Base-by-base conservation (phyloP, 2,113 vertebrate genomes). In the Acrocephalus kingi region DNA sequence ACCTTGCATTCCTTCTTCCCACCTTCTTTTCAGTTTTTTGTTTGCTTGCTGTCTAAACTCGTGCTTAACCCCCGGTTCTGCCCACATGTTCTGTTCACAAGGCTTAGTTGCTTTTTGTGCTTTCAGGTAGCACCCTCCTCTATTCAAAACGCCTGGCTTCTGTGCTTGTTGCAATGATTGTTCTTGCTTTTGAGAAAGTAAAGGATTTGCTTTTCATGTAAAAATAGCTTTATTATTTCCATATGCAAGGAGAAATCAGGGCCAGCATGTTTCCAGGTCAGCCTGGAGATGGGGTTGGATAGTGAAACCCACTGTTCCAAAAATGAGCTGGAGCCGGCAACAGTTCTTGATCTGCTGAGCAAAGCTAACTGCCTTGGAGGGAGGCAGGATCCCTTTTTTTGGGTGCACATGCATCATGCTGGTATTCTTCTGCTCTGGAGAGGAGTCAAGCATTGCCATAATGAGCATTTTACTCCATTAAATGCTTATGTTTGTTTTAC, bases 161-260 rank as follows among this genome's bases (percentile, higher is more conserved):
- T 92, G 1, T 73, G 37, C 68, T 62, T 76, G 18, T 74, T 83
- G 75, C 25, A 43, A 5, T 51, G 63, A 11, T 31, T 43, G 43
- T 74, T 92, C 46, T 35, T 84, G 76, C 45, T 86, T 92, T 79
- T 58, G 52, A 76, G 43, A 93, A 90, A 94, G 80, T 45, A 72
- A 93, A 90, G 46, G 56, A 74, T 92, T 89, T 46, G 16, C 63
- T 92, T 94, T 88, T 71, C 13, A 48, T 67, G 56, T 94, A 89
- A 96, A 94, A 95, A 89, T 92, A 94, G 64, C 56, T 90, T 91
- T 88, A 90, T 93, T 93, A 56, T 92, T 97, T 93, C 83, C 93
- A 90, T 94, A 71, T 10, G 1, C 1, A 3, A 90, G 73, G 62
- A 90, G 83, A 13, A 74, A 37, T 78, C 3, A 2, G 56, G 56